phyloP scores from a whole-genome alignment of 2,797 vertebrate species.

The Karalla daura region DNA sequence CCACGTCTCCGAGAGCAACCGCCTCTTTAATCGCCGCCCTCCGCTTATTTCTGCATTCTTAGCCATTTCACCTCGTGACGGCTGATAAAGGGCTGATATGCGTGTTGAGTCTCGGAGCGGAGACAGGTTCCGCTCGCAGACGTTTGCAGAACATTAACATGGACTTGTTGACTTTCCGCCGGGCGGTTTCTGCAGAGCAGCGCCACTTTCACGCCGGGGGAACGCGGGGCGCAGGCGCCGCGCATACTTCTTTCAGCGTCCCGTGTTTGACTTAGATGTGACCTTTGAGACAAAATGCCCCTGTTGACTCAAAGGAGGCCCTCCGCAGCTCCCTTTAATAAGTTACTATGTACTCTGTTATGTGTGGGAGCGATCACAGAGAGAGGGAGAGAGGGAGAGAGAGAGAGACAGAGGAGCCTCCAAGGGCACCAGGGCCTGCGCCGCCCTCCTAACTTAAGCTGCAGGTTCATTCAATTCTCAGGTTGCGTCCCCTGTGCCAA shows the following conservation, averaged over 20 bases:
- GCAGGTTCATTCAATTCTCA: conserved; percentile 55
- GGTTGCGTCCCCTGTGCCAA: conserved; percentile 62
- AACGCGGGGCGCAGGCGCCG: conserved; percentile 8
- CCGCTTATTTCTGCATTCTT: no score
- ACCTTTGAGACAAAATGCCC: conserved; percentile 78
- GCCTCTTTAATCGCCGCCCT: no score
- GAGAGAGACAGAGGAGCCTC: conserved; percentile 39
- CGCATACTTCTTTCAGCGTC: conserved; percentile 55
- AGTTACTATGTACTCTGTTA: conserved; percentile 76
- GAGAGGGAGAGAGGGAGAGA: conserved; percentile 51
- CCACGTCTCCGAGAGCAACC: no score
- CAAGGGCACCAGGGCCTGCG: conserved; percentile 56
- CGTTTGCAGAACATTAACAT: conserved; percentile 51
- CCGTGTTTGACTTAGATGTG: conserved; percentile 74
- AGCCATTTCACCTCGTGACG: no score
- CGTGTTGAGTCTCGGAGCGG: background rate
- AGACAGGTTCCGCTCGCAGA: conserved; percentile 1
- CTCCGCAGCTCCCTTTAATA: conserved; percentile 78
- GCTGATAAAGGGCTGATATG: no score
- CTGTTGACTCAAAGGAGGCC: conserved; percentile 75
- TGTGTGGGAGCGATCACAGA: conserved; percentile 68
- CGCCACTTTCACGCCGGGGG: conserved; percentile 39
- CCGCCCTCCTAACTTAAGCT: conserved; percentile 41
- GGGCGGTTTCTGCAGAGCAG: conserved; percentile 35
- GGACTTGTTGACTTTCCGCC: conserved; percentile 36